These are phyloP conservation scores for Papilio protenor DNA, from an alignment of 2,888 invertebrate species.

Conservation along the genomic window DNA sequence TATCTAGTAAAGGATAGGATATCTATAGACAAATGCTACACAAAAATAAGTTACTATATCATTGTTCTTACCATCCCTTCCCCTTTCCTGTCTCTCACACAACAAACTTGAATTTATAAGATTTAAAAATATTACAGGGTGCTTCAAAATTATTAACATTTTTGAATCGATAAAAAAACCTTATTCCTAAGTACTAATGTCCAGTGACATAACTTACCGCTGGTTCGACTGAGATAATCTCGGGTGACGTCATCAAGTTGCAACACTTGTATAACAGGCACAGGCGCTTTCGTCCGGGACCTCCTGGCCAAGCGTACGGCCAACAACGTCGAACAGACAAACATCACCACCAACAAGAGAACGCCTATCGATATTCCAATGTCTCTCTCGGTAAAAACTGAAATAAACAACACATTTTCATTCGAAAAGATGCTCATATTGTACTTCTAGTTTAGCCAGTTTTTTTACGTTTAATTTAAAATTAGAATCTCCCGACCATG, in stretches of 20 bases:
- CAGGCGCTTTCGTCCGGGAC: conserved; percentile 63
- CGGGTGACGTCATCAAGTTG: conserved; percentile 77
- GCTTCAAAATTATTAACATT: too few relatives aligned
- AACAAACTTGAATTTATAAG: neutral
- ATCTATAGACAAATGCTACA: conserved; percentile 9
- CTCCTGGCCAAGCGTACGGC: conserved; percentile 65
- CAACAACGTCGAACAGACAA: conserved; percentile 67
- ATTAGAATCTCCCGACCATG: neutral
- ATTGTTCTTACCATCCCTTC: too few relatives aligned
- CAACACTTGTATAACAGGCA: conserved; percentile 77
- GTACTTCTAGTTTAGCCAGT: neutral
- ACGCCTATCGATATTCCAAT: conserved; percentile 76
- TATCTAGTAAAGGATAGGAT: conserved; percentile 20
- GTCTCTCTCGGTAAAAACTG: conserved; percentile 72
- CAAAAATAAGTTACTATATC: neutral
- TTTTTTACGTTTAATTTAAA: neutral
- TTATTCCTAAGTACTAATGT: neutral
- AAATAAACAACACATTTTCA: conserved; percentile 44
- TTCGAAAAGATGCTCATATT: neutral
- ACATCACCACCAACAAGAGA: conserved; percentile 67
- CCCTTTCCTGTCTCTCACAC: neutral
- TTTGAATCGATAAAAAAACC: neutral
- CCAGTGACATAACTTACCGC: conserved; percentile 59
- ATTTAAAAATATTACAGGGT: too few relatives aligned
- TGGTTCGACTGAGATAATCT: conserved; percentile 74